Conservation (phyloP, 2,113 vertebrate species). For the Sitta europaea region DNA sequence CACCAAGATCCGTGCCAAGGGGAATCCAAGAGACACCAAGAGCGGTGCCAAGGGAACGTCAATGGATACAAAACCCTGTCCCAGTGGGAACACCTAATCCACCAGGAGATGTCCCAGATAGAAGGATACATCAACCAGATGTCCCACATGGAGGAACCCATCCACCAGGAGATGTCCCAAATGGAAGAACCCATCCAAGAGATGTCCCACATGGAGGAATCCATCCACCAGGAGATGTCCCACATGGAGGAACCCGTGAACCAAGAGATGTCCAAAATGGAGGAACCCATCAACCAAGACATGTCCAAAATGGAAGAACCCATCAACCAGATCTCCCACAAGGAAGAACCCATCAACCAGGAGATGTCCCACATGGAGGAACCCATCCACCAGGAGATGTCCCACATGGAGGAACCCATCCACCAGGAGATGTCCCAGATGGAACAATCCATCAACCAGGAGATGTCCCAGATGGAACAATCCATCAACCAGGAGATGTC, state of each 20-base stretch:
- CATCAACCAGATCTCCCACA: no score
- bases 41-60: fast-evolving
- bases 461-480: background rate
- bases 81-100: background rate
- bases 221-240: background rate
- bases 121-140: background rate
- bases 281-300: no score
- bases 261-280: background rate
- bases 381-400: background rate
- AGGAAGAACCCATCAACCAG: background rate
- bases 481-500: background rate
- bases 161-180: background rate
- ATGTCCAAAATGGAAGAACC: no score
- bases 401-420: background rate
- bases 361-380: background rate
- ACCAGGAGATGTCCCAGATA: background rate
- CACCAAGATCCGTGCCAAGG: background rate
- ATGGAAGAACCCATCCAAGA: background rate
- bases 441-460: background rate
- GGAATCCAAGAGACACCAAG: fast-evolving
- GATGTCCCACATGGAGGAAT: background rate
- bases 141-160: background rate
- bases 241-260: fast-evolving
- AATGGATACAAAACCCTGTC: background rate
- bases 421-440: background rate